Percentiles rank a stretch among this genome's conserved stretches.
Conservation (phyloP, 2,797 vertebrate species). For the Allobates femoralis region DNA sequence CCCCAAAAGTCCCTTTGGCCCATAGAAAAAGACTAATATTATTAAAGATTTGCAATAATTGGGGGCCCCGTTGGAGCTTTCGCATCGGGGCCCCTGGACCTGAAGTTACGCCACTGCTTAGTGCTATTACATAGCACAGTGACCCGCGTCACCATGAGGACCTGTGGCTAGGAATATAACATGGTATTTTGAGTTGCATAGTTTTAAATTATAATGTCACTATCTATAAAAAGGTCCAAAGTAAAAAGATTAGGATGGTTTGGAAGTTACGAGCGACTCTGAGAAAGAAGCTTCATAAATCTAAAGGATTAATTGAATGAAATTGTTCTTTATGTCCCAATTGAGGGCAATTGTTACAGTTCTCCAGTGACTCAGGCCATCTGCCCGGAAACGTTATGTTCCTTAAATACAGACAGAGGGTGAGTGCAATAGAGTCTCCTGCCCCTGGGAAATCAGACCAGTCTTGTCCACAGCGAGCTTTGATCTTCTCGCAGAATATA, state of each 20-base stretch:
- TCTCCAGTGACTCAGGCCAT: conserved; percentile 10
- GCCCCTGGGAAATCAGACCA: conserved; percentile 19
- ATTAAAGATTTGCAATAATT: no score
- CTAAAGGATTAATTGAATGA: background rate
- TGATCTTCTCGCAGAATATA: background rate
- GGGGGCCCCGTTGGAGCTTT: no score
- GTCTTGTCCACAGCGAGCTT: background rate
- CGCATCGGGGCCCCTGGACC: no score
- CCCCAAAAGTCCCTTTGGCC: no score
- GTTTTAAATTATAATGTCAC: background rate
- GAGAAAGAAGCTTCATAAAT: background rate
- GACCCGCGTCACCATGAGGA: no score
- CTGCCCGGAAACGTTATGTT: conserved; percentile 21
- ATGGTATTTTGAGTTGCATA: no score
- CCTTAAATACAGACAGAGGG: background rate
- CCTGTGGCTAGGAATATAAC: no score
- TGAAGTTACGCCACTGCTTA: no score
- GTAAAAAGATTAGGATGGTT: background rate
- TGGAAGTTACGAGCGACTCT: no score
- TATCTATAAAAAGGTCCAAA: background rate
- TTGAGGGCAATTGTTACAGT: conserved; percentile 3
- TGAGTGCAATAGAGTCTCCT: background rate
- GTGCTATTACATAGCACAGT: no score
- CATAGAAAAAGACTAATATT: no score
- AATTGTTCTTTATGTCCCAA: conserved; percentile 24